Conservation (phyloP, 2,797 vertebrate genomes). For the Tauraco hartlaubi region DNA sequence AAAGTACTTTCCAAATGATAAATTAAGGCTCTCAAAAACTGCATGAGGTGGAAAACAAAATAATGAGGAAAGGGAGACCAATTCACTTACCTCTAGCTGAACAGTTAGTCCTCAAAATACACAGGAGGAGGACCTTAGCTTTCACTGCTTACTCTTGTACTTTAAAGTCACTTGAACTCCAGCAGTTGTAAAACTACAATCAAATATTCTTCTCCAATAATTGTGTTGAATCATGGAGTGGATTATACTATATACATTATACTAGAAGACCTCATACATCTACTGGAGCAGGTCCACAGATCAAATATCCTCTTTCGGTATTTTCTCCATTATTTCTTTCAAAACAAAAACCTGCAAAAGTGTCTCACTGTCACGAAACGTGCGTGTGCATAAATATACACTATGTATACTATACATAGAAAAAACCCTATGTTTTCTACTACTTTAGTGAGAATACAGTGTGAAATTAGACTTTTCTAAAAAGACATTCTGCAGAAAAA, state of each 20-base stretch:
- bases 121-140: not conserved
- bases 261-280: not conserved
- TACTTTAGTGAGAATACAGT: not conserved
- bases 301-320: not conserved
- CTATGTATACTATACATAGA: not conserved
- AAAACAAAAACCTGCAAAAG: not conserved
- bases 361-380: not conserved
- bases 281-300: not conserved
- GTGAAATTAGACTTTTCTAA: not conserved
- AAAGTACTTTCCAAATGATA: conserved; percentile 6
- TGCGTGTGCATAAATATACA: not conserved
- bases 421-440: not conserved
- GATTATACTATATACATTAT: not conserved
- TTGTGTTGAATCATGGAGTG: not conserved
- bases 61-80: not conserved
- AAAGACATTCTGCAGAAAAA: not conserved
- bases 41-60: not conserved
- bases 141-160: not conserved
- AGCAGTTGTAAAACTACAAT: not conserved
- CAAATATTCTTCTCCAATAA: not conserved
- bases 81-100: not conserved
- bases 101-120: not conserved
- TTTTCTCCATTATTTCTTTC: not conserved
- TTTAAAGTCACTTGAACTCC: not conserved
- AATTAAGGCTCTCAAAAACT: not conserved